phyloP scores from a whole-genome alignment of 2,888 invertebrate species.

The Entomobrya multifasciata region DNA sequence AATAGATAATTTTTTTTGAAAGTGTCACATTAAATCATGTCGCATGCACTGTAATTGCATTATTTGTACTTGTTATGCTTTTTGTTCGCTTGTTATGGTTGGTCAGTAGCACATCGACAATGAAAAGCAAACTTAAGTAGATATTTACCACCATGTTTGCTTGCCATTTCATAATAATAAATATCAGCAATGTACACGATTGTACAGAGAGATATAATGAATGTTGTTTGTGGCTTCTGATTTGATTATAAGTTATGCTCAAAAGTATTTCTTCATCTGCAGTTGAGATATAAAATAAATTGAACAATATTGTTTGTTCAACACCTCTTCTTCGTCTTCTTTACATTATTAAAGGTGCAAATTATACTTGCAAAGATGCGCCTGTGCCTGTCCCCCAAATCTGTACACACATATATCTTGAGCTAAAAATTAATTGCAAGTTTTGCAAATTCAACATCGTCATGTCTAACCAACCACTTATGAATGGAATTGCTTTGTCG shows the following conservation, averaged over 20 bases:
- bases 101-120: neutral
- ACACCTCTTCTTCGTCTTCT: neutral
- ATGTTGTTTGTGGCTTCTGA: conserved; percentile 20
- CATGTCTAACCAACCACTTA: neutral
- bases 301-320: too few relatives aligned
- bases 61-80: too few relatives aligned
- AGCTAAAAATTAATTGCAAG: neutral
- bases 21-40: too few relatives aligned
- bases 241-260: conserved; percentile 10
- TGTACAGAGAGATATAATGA: neutral
- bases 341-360: neutral
- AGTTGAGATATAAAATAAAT: neutral
- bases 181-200: neutral
- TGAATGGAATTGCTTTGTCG: neutral
- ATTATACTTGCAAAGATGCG: too few relatives aligned
- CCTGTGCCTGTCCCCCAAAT: too few relatives aligned
- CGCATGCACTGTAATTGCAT: too few relatives aligned
- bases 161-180: neutral
- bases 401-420: neutral
- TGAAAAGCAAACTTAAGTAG: neutral
- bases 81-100: neutral
- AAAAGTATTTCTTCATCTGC: conserved; percentile 12
- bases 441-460: conserved; percentile 7
- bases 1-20: too few relatives aligned
- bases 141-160: neutral